Evolutionary conservation across 2,113 vertebrate genomes (phyloP), one percentile per base, ranked within the genome.

Genomic region (Brachyistius frenatus): DNA sequence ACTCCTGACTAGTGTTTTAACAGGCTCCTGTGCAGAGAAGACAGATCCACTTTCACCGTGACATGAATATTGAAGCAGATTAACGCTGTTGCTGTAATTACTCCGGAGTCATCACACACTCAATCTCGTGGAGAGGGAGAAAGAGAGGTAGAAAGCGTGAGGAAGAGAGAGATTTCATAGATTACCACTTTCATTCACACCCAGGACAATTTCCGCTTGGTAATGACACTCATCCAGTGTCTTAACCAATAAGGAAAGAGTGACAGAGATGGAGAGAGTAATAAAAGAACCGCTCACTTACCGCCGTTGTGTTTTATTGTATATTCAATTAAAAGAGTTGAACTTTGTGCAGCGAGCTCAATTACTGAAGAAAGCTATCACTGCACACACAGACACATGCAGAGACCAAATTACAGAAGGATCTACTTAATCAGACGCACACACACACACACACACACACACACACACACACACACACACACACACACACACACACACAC

Each of bases 61-160:
- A 64, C 75, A 37, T 49, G 65, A 88, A 89, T 91, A 89, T 86
- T 77, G 62, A 86, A 85, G 83, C 81, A 88, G 86, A 91, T 92
- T 93, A 92, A 89, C 81, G 69, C 82, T 74, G 86, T 57, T 66
- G 78, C 80, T 86, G 79, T 89, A 91, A 93, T 94, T 84, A 89
- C 86, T 88, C 76, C 49, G 53, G 63, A 85, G 71, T 78, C 84
- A 83, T 88, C 81, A 74, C 84, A 80, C 76, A 77, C 66, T 74
- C 58, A 67, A 60, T 87, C 70, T 63, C 35, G 46, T 46, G 3
- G 23, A 53, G 71, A 78, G 35, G 7, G 63, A 64, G 77, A 57
- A 16, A 32, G 32, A 69, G 53, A 62, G 63, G 31, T 14, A 68
- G 68, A 63, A 44, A 66, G 57, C 13, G 10, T 7, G 33, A 58